phyloP scores from a whole-genome alignment of 2,797 vertebrate species.

The Schizopygopsis pylzovi region DNA sequence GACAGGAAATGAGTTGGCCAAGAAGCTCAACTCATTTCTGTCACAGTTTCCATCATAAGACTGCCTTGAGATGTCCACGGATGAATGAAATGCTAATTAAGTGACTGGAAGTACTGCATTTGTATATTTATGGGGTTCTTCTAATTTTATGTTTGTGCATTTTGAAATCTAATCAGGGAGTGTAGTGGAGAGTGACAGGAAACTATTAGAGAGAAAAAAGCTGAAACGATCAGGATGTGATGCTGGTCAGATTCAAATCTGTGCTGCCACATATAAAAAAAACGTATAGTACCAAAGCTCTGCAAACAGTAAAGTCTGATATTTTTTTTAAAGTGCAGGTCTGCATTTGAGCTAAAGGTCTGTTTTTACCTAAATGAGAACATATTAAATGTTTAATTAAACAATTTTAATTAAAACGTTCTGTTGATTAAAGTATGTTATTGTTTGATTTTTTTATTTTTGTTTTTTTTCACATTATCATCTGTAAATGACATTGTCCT shows the following conservation, averaged over 20 bases:
- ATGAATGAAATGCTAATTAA: conserved; percentile 25
- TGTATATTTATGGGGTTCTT: conserved; percentile 22
- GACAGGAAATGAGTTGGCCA: conserved; percentile 64
- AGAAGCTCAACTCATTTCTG: conserved; percentile 14
- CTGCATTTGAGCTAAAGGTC: not conserved
- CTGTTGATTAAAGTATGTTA: not conserved
- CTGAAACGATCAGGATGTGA: not conserved
- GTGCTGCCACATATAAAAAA: not conserved
- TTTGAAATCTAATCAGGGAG: conserved; percentile 2
- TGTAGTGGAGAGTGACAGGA: conserved; percentile 24
- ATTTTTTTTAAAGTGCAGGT: not conserved
- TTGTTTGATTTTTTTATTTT: not conserved
- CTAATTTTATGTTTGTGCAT: not conserved
- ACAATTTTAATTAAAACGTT: not conserved
- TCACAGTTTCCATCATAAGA: not conserved
- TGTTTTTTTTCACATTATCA: not conserved
- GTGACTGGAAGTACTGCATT: not conserved
- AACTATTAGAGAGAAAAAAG: not conserved
- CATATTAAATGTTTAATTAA: not conserved
- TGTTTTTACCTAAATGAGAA: not conserved
- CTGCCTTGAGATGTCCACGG: conserved; percentile 22
- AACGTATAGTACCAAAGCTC: not conserved
- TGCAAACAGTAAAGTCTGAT: not conserved
- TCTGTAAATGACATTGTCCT: not conserved
- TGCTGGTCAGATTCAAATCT: not conserved